Conservation (phyloP, 2,888 invertebrate species). For the Drosophila birchii region DNA sequence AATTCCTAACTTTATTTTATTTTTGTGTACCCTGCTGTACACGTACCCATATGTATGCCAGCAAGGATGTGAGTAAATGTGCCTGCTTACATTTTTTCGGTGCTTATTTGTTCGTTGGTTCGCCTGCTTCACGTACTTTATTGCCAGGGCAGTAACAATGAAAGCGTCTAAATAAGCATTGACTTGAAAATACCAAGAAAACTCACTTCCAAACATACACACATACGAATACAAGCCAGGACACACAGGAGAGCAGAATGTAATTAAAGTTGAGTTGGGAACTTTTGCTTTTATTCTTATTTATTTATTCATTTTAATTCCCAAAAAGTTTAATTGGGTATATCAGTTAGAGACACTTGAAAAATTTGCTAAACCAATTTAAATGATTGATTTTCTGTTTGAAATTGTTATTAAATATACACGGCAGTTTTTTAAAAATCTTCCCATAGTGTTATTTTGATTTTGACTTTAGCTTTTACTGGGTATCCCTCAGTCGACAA, state of each 20-base stretch:
- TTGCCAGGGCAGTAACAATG: constrained; percentile 65
- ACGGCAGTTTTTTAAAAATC: neutral
- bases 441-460: neutral
- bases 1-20: neutral
- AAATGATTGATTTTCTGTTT: neutral
- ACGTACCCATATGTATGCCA: constrained; percentile 11
- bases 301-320: constrained; percentile 75
- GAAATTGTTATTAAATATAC: neutral
- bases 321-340: constrained; percentile 23
- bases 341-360: constrained; percentile 16
- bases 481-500: constrained; percentile 8
- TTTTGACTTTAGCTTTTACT: neutral
- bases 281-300: constrained; percentile 80
- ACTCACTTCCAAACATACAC: constrained; percentile 5
- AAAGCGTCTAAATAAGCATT: constrained; percentile 76
- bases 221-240: constrained; percentile 7
- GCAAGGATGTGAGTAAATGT: constrained; percentile 9
- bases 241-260: constrained; percentile 59
- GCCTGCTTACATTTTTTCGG: constrained; percentile 56
- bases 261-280: constrained; percentile 79
- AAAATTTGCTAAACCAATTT: neutral
- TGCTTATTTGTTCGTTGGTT: constrained; percentile 45
- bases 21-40: neutral
- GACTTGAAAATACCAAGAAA: constrained; percentile 47
- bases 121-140: constrained; percentile 67